Conservation (phyloP, 2,888 invertebrate genomes). For the Eledone cirrhosa region DNA sequence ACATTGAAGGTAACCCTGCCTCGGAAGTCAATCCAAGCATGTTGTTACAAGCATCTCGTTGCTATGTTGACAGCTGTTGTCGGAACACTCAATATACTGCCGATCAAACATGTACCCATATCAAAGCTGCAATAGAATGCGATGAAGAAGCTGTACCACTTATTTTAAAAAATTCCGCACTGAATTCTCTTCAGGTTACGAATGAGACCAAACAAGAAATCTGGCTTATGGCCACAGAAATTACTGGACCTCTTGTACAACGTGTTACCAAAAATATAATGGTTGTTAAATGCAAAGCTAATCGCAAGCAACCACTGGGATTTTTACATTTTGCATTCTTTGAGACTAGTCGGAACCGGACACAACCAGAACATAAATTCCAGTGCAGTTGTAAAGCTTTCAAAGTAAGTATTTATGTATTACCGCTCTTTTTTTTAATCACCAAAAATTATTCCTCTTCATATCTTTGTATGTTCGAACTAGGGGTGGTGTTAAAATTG, state of each 20-base stretch:
- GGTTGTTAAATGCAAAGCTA: constrained; percentile 77
- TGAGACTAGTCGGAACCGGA: constrained; percentile 57
- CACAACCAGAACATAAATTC: constrained; percentile 70
- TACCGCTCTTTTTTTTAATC: no score
- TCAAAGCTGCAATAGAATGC: constrained; percentile 75
- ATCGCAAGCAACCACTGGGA: constrained; percentile 76
- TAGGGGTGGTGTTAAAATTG: no score
- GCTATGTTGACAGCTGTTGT: constrained; percentile 66
- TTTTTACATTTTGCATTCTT: constrained; percentile 76
- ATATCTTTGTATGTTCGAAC: no score
- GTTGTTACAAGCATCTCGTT: constrained; percentile 62
- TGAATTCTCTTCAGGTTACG: constrained; percentile 72
- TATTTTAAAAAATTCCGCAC: constrained; percentile 72
- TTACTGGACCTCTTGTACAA: constrained; percentile 75
- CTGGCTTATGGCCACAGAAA: constrained; percentile 72
- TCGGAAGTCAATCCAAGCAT: constrained; percentile 56
- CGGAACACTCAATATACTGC: constrained; percentile 42
- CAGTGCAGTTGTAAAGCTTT: constrained; percentile 72
- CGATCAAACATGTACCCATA: constrained; percentile 72
- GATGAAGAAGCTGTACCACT: constrained; percentile 73
- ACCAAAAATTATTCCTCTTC: no score
- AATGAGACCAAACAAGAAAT: constrained; percentile 73
- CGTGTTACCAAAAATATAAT: constrained; percentile 77
- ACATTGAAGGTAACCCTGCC: constrained; percentile 63
- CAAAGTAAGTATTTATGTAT: constrained; percentile 69